Base-by-base conservation (phyloP, 2,113 vertebrate genomes). In the Rissa tridactyla region DNA sequence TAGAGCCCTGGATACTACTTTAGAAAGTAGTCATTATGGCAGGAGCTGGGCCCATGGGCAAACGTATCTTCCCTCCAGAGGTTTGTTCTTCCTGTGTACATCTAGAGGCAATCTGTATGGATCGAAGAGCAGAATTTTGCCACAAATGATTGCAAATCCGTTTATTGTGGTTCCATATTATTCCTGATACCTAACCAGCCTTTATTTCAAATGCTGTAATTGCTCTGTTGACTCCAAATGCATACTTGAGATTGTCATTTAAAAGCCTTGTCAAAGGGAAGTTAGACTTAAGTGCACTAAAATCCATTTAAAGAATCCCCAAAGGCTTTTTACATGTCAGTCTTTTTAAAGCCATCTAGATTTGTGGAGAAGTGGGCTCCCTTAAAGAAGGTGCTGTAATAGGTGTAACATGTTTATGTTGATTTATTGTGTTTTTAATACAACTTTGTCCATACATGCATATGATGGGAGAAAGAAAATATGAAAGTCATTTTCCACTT, bases 401-500 rank as follows among this genome's bases (percentile, higher is more conserved):
- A 46, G 46, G 52, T 36, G 15, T 66, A 17, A 15, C 0, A 0
- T 11, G 2, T 40, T 6, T 47, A 17, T 34, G 13, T 76, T 71
- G 58, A 86, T 91, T 76, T 79, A 40, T 26, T 60, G 21, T 55
- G 32, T 51, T 57, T 62, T 60, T 61, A 82, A 47, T 82, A 86
- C 60, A 91, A 15, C 32, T 79, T 93, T 86, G 72, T 95, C 77
- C 61, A 86, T 29, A 57, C 13, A n/a, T 64, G 86, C 57, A 82
- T 55, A 14, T 70, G 32, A 25, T 52, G 36, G 69, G 85, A 79
- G 20, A 88, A 40, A 18, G 26, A 94, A 90, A 94, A 86, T 1
- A 13, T 66, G 55, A 18, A 93, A 96, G 60, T 91, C 18, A 65
- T 86, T 96, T 96, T 94, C 72, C 55, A 72, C 44, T 91, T 96